A percentile compares a stretch with the other conserved stretches of the same genome.
phyloP scores from a whole-genome alignment of 2,888 invertebrate species.

The Toxonevra muliebris region DNA sequence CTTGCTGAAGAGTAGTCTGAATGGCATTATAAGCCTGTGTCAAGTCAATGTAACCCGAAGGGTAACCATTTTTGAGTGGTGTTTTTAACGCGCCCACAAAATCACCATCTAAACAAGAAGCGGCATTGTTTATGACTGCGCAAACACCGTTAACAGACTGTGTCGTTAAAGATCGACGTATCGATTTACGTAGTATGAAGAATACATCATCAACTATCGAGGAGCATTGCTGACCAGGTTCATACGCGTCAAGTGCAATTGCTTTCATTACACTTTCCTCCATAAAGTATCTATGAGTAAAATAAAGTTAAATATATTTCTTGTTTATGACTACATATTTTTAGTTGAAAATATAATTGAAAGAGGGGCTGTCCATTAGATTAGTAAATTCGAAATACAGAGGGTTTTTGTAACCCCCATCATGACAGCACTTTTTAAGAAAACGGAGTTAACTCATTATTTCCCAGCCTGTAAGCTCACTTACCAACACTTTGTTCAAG shows the following conservation, averaged over 20 bases:
- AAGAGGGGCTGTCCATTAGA: no score
- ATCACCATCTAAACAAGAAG: constrained; percentile 85
- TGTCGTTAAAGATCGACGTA: constrained; percentile 90
- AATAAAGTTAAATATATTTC: not conserved
- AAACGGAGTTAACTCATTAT: no score
- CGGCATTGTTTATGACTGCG: constrained; percentile 94
- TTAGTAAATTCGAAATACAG: no score
- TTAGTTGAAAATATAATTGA: no score
- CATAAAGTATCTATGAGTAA: constrained; percentile 78
- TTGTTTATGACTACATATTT: no score
- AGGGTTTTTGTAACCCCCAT: no score
- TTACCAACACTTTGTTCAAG: no score
- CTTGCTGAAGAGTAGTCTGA: constrained; percentile 81
- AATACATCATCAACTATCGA: constrained; percentile 98
- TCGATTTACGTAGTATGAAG: constrained; percentile 95
- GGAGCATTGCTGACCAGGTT: constrained; percentile 79
- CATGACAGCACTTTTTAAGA: no score
- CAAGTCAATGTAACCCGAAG: constrained; percentile 79
- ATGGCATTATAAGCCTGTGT: constrained; percentile 86
- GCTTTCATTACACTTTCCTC: constrained; percentile 95
- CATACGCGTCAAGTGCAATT: constrained; percentile 78
- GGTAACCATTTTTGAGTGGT: constrained; percentile 79
- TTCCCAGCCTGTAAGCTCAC: no score
- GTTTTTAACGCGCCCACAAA: constrained; percentile 78
- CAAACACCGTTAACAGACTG: constrained; percentile 95